Conservation (phyloP, 2,888 invertebrate species). For the Caenorhabditis angaria region DNA sequence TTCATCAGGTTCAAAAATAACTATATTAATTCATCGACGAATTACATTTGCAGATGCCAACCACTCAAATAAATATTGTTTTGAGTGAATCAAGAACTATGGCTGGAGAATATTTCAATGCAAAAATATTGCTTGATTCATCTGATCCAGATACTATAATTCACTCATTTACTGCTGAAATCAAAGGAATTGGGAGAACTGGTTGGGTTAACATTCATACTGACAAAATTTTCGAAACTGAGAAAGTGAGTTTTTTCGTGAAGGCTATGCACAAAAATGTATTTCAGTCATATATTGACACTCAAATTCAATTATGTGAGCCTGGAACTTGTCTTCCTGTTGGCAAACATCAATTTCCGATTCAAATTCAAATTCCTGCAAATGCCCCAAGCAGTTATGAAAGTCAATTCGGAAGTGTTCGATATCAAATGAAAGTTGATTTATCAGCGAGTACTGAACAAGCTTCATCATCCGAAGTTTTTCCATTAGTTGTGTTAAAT, state of each 20-base stretch:
- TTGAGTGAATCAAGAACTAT: constrained; percentile 61
- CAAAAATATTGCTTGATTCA: constrained; percentile 66
- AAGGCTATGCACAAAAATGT: background rate
- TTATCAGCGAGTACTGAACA: constrained; percentile 64
- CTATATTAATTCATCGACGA: background rate
- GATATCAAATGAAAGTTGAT: constrained; percentile 64
- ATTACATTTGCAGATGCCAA: constrained; percentile 67
- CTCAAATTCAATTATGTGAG: constrained; percentile 52
- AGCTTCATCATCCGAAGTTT: constrained; percentile 63
- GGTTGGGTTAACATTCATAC: constrained; percentile 72
- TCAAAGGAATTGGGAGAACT: constrained; percentile 59
- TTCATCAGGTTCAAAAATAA: background rate
- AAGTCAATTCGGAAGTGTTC: constrained; percentile 67
- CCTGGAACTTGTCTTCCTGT: constrained; percentile 51
- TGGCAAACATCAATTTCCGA: constrained; percentile 67
- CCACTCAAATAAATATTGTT: constrained; percentile 67
- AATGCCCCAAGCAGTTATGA: constrained; percentile 64
- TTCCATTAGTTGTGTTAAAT: constrained; percentile 67
- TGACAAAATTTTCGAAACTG: constrained; percentile 71
- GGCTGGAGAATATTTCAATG: constrained; percentile 65
- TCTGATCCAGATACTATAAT: constrained; percentile 67
- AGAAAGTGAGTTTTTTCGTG: constrained; percentile 53
- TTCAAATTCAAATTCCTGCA: constrained; percentile 63
- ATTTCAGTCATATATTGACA: constrained; percentile 55
- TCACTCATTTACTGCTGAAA: constrained; percentile 51